Evolutionary conservation across 2,888 invertebrate species (phyloP).

Genomic region (Diploptera punctata): DNA sequence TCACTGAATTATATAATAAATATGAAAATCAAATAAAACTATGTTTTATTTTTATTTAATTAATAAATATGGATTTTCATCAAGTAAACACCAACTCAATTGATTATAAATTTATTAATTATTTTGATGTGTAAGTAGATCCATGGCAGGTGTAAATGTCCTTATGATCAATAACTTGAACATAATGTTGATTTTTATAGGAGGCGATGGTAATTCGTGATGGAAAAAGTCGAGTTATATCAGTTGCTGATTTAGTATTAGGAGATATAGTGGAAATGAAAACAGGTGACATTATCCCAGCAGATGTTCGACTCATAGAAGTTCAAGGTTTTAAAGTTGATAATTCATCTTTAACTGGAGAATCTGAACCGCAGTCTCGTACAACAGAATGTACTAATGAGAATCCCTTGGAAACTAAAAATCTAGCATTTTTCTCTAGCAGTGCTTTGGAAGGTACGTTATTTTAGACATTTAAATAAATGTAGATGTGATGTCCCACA

Average conservation of each 20-base stretch:
- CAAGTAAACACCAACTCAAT: no score
- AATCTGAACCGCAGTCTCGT: slow-evolving; percentile 67
- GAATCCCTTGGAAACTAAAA: slow-evolving; percentile 56
- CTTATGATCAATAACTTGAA: no score
- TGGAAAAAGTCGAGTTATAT: slow-evolving; percentile 63
- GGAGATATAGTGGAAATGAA: slow-evolving; percentile 85
- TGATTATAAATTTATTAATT: no score
- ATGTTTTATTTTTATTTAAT: no score
- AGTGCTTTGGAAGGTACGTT: slow-evolving; percentile 56
- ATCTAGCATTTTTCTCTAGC: slow-evolving; percentile 53
- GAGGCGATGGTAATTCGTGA: slow-evolving; percentile 73
- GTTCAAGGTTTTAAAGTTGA: slow-evolving; percentile 68
- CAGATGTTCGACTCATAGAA: slow-evolving; percentile 78
- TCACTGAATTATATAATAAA: no score
- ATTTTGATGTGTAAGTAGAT: no score
- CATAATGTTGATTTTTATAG: no score
- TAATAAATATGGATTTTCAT: no score
- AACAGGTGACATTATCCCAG: slow-evolving; percentile 85
- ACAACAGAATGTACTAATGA: slow-evolving; percentile 56
- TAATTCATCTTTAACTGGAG: slow-evolving; percentile 73
- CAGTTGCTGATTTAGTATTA: slow-evolving; percentile 71
- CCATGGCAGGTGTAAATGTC: no score
- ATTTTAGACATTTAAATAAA: no score
- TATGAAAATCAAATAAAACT: no score
- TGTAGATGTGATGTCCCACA: no score